Conservation (phyloP, 2,797 vertebrate genomes). For the Bovichtus diacanthus region DNA sequence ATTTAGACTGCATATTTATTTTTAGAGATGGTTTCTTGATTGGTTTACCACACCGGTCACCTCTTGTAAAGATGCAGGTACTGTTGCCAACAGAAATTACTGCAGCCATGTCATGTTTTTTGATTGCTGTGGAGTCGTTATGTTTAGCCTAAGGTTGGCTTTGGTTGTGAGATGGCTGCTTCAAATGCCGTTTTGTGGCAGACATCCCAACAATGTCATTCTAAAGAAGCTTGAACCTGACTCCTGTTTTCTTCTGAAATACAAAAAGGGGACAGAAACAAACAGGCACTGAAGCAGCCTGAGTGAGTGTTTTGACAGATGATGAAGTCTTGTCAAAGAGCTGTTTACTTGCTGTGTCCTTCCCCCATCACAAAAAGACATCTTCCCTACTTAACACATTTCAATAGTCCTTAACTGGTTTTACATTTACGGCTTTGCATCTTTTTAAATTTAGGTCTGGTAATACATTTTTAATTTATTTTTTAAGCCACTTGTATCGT, state of each 20-base stretch:
- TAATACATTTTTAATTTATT: no score
- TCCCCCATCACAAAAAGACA: no score
- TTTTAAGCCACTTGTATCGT: background rate
- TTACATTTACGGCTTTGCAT: no score
- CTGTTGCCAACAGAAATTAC: background rate
- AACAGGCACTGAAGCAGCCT: background rate
- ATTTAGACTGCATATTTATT: background rate
- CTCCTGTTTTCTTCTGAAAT: background rate
- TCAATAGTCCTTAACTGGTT: background rate
- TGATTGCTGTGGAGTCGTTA: background rate
- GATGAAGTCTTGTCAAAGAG: background rate
- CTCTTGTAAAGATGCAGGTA: background rate
- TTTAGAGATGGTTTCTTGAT: background rate
- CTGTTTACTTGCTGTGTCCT: background rate
- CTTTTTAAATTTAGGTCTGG: no score
- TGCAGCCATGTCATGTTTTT: background rate
- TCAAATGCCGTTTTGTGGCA: background rate
- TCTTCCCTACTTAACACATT: background rate
- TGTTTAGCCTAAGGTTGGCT: background rate
- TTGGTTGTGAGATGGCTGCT: background rate
- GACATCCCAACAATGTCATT: slow-evolving; percentile 3
- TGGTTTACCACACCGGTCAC: background rate
- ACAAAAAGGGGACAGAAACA: slow-evolving; percentile 9
- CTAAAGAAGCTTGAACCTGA: background rate
- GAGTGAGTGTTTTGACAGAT: background rate